Conservation (phyloP, 2,113 vertebrate genomes). For the Podiceps cristatus region DNA sequence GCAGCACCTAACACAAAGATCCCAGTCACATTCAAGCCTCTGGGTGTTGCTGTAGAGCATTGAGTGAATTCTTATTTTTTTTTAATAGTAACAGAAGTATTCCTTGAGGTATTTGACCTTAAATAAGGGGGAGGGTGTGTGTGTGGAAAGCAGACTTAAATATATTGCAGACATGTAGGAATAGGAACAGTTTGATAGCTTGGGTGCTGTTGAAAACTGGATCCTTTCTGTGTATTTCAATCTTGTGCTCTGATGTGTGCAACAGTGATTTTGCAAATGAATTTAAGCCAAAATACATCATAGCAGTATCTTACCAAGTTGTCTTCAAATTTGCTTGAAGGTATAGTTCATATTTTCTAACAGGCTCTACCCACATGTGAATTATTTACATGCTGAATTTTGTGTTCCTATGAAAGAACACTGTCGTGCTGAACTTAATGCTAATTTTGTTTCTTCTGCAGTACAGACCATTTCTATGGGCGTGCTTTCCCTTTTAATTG, state of each 20-base stretch:
- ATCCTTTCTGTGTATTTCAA: not conserved
- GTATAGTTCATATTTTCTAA: not conserved
- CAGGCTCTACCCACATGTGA: not conserved
- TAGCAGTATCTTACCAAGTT: not conserved
- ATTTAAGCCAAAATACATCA: not conserved
- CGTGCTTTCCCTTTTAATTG: not conserved
- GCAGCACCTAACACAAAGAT: not conserved
- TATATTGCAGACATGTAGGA: not conserved
- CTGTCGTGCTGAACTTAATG: not conserved
- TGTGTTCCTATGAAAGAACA: not conserved
- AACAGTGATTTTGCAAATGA: not conserved
- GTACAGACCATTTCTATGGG: not conserved
- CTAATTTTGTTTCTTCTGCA: not conserved
- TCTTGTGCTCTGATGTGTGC: not conserved
- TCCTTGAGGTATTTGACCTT: not conserved
- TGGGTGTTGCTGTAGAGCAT: not conserved
- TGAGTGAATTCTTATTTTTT: not conserved
- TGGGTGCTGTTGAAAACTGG: not conserved
- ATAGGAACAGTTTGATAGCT: not conserved
- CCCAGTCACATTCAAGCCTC: not conserved
- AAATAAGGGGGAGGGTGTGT: not conserved
- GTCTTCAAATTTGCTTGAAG: not conserved
- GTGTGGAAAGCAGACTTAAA: not conserved
- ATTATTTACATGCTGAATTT: not conserved
- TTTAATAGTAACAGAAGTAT: not conserved